These are phyloP conservation scores for Onychorhynchus coronatus DNA, from an alignment of 2,113 vertebrate genomes.

Conservation along the genomic window DNA sequence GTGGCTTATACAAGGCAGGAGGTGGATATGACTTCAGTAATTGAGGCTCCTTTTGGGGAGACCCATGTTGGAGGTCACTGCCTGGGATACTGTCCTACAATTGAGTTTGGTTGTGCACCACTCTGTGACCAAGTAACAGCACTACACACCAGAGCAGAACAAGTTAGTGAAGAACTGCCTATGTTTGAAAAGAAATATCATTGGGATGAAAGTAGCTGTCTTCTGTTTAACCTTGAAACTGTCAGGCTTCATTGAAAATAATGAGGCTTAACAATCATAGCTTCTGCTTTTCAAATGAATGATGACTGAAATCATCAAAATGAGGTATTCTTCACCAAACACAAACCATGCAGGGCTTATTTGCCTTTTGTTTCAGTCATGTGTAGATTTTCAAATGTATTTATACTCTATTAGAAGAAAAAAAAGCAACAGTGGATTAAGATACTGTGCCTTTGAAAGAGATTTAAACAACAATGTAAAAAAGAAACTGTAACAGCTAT, in stretches of 20 bases:
- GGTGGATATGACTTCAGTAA: not conserved
- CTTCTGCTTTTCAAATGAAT: constrained; percentile 55
- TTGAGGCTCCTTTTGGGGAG: not conserved
- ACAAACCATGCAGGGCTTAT: not conserved
- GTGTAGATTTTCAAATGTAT: constrained; percentile 5
- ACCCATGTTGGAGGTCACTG: not conserved
- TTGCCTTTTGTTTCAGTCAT: constrained; percentile 45
- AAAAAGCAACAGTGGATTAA: not conserved
- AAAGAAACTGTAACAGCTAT: constrained; percentile 17
- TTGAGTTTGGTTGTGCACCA: not conserved
- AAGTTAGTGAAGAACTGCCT: not conserved
- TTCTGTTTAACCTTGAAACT: constrained; percentile 70
- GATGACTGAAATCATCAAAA: constrained; percentile 63
- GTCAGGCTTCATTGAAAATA: constrained; percentile 73
- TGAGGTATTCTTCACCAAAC: constrained; percentile 24
- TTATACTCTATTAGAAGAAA: constrained; percentile 5
- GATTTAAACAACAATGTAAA: not conserved
- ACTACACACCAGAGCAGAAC: not conserved
- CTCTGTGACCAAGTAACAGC: constrained; percentile 40
- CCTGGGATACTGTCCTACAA: not conserved
- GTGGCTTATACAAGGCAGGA: not conserved
- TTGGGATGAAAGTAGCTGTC: constrained; percentile 72
- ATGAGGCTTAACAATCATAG: constrained; percentile 68
- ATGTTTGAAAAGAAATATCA: constrained; percentile 61
- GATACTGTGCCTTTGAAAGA: not conserved